phyloP scores from a whole-genome alignment of 2,797 vertebrate genomes.

The Xenops minutus region DNA sequence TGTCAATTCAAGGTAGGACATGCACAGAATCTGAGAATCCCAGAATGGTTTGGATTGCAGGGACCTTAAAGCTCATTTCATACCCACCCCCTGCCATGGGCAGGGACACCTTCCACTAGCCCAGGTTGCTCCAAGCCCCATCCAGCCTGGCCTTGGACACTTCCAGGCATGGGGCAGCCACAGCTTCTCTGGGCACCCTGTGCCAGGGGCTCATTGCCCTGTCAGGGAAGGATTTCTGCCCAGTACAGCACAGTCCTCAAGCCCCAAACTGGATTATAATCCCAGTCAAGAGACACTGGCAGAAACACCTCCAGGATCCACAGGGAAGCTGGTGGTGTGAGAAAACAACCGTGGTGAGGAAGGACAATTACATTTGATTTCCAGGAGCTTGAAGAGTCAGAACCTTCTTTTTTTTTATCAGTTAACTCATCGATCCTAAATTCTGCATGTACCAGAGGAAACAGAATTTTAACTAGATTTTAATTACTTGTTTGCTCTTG shows the following conservation, averaged over 20 bases:
- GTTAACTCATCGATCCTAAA: background rate
- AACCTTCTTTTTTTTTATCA: background rate
- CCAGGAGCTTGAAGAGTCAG: background rate
- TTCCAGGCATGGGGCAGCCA: background rate
- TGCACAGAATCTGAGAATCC: background rate
- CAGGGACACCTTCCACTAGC: background rate
- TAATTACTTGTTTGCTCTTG: constrained; percentile 40
- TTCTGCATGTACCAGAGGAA: background rate
- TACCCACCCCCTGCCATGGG: too few species aligned
- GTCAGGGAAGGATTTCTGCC: background rate
- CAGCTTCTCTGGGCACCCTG: background rate
- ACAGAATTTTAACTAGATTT: constrained; percentile 31
- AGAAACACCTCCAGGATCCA: background rate
- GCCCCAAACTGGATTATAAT: fast-evolving
- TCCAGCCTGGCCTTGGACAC: background rate
- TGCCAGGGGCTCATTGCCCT: background rate
- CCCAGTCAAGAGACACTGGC: background rate
- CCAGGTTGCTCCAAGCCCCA: background rate
- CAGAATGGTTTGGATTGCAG: background rate
- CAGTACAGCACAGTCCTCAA: background rate
- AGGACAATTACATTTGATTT: background rate
- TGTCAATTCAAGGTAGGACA: background rate
- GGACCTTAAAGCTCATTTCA: background rate
- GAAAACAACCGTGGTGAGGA: fast-evolving
- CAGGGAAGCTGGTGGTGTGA: background rate